Percentiles rank a stretch among this genome's conserved stretches.
Conservation (phyloP, 2,888 invertebrate genomes). For the Drymonia ruficornis region DNA sequence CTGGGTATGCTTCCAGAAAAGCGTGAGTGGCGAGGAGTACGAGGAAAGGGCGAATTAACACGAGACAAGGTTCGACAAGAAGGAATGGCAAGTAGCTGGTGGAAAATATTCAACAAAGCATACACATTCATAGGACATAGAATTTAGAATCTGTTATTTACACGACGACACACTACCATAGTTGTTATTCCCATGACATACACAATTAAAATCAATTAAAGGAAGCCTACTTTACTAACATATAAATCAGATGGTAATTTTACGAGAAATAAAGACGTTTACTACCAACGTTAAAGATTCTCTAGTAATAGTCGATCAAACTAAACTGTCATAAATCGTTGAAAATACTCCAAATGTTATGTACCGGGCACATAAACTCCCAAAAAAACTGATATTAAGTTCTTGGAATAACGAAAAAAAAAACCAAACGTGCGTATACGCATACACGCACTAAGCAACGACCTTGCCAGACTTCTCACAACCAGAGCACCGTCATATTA, state of each 20-base stretch:
- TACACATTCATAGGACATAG: no score
- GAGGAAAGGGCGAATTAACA: no score
- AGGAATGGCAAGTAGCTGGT: no score
- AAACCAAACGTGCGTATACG: not conserved
- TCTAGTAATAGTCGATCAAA: not conserved
- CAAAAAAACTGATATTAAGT: no score
- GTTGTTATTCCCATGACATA: constrained; percentile 25
- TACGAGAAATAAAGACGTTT: not conserved
- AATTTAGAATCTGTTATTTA: constrained; percentile 12
- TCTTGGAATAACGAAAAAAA: no score
- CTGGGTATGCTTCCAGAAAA: no score
- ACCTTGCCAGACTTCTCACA: not conserved
- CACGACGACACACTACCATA: constrained; percentile 4
- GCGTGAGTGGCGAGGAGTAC: no score
- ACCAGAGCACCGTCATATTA: not conserved
- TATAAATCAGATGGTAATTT: constrained; percentile 22
- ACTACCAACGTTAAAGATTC: not conserved
- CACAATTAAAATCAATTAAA: constrained; percentile 28
- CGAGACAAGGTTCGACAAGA: no score
- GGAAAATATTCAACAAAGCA: no score
- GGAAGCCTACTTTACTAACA: constrained; percentile 20
- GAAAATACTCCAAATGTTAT: no score
- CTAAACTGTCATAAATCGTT: not conserved
- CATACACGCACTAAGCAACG: not conserved
- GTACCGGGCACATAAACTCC: not conserved